These are phyloP conservation scores for Eleginops maclovinus DNA, from an alignment of 2,113 vertebrate species.

Conservation along the genomic window DNA sequence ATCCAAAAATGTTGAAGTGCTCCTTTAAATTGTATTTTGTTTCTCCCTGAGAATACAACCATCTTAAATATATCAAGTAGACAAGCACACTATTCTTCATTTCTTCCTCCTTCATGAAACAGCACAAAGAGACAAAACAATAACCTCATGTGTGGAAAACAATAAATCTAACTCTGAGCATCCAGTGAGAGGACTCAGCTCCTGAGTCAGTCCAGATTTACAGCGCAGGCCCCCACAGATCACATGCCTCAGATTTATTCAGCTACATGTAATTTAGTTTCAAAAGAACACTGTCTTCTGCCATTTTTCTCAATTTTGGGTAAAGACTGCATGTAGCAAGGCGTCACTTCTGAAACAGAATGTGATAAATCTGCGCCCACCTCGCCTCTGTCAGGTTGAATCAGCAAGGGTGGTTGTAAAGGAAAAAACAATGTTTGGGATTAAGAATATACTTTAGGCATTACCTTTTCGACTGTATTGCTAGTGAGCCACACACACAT, in stretches of 20 bases:
- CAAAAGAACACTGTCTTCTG: conserved; percentile 31
- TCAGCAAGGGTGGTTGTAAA: conserved; percentile 38
- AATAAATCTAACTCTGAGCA: conserved; percentile 30
- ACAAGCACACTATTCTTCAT: background rate
- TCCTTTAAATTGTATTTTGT: background rate
- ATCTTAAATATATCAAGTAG: background rate
- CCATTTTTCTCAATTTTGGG: conserved; percentile 20
- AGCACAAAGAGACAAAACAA: conserved; percentile 16
- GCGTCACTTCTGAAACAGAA: conserved; percentile 27
- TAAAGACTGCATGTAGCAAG: conserved; percentile 12
- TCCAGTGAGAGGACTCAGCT: conserved; percentile 13
- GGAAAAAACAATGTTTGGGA: conserved; percentile 41
- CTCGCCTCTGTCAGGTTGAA: conserved; percentile 48
- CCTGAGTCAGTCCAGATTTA: conserved; percentile 31
- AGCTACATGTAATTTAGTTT: conserved; percentile 20
- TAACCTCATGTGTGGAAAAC: conserved; percentile 24
- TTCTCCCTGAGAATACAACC: background rate
- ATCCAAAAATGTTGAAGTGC: background rate
- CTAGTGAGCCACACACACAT: conserved; percentile 10
- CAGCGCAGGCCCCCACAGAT: conserved; percentile 29
- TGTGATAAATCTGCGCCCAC: conserved; percentile 46
- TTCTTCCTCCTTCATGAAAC: conserved; percentile 8
- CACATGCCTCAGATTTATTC: conserved; percentile 30
- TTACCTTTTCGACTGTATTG: conserved; percentile 40
- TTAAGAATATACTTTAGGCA: conserved; percentile 50